Conservation (phyloP, 2,888 invertebrate genomes). For the Catocala nupta region DNA sequence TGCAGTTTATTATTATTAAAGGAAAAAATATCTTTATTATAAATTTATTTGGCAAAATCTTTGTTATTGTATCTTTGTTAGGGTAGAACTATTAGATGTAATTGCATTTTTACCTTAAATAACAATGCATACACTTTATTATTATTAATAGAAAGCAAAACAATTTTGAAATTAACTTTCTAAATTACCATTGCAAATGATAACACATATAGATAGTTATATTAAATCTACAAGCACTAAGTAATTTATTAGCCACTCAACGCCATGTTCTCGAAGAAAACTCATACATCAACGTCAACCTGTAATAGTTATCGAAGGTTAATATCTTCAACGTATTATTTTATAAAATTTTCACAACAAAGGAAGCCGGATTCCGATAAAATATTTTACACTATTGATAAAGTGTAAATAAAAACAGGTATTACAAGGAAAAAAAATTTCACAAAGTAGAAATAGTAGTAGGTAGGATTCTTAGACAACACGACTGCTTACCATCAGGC, state of each 20-base stretch:
- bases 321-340: background rate
- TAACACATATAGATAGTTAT: background rate
- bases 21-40: too few relatives aligned
- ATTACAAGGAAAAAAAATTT: background rate
- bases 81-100: too few relatives aligned
- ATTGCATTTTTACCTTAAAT: too few relatives aligned
- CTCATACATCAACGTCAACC: conserved; percentile 10
- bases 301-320: conserved; percentile 5
- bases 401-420: background rate
- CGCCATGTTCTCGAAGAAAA: background rate
- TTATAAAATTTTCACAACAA: background rate
- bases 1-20: too few relatives aligned
- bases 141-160: too few relatives aligned
- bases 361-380: background rate
- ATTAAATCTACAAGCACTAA: background rate
- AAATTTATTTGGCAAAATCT: too few relatives aligned
- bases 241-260: conserved; percentile 4
- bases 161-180: background rate
- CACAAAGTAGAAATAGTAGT: conserved; percentile 7
- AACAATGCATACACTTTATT: too few relatives aligned
- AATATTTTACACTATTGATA: background rate
- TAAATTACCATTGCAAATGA: background rate
- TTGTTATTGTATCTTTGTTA: too few relatives aligned
- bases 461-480: too few relatives aligned
- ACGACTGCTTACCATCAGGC: too few relatives aligned